Base-by-base conservation (phyloP, 2,113 vertebrate species). In the Channa maculata region DNA sequence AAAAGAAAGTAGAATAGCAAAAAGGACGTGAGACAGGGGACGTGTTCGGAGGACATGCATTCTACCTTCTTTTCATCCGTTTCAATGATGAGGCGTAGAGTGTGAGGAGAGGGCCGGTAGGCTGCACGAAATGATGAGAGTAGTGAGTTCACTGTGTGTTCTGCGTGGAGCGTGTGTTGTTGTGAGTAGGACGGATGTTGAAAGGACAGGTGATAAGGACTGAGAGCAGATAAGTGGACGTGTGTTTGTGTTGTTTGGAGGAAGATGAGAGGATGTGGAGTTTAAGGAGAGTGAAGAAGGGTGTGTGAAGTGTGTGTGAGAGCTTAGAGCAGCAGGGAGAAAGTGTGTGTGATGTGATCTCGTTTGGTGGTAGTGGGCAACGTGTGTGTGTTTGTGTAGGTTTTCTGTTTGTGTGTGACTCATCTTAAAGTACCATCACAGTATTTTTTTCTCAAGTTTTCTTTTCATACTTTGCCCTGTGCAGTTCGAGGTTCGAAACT, bases 51-150 rank as follows among this genome's bases (percentile, higher is more conserved):
- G 24, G 24, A 37, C 50, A 76, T 70, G 73, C 83, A 81, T 77
- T 75, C 49, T 65, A 74, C 75, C 55, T 81, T 71, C 75, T 71
- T 77, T 80, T 80, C 78, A 80, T 65, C 55, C 60, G 33, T 46
- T 77, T 52, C 14, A 46, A 71, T 57, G 33, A 71, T 57, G 33
- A 55, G 36, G 38, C 44, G 50, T n/a, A 8, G 50, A 0, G 24
- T 4, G 60, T 39, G 54, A 50, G 38, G 9, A 61, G 74, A 69
- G 50, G n/a, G 3, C 0, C 8, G 7, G 5, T 15, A 11, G 14
- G 6, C 39, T 8, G 51, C n/a, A 4, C 52, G 55, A 70, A 59
- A 71, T 33, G 34, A 14, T 41, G 50, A 13, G 53, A 12, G 64
- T 38, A 24, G 39, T 37, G 36, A 53, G 60, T 53, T 46, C 3